Evolutionary conservation across 2,797 vertebrate species (phyloP).

Genomic region (Odontamblyopus lacepedii): DNA sequence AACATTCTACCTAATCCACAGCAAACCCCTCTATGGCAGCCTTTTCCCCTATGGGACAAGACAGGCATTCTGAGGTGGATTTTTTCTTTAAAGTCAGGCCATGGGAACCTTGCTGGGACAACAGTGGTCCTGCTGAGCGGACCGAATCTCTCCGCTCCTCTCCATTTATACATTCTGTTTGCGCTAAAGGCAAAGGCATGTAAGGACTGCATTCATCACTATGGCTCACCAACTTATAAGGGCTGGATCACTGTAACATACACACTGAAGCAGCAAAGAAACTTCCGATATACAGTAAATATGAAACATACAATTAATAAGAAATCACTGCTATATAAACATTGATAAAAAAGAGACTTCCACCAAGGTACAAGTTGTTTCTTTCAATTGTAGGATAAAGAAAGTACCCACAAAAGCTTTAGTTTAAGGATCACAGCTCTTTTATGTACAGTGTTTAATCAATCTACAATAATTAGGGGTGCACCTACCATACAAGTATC

Average conservation of each 20-base stretch:
- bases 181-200: conserved; percentile 19
- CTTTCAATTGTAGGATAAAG: too few relatives aligned
- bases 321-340: too few relatives aligned
- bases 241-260: conserved; percentile 48
- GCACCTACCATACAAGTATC: too few relatives aligned
- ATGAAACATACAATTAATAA: neutral
- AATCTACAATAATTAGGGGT: neutral
- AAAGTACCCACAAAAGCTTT: neutral
- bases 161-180: conserved; percentile 44
- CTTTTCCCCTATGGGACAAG: neutral
- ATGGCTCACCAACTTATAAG: conserved; percentile 4
- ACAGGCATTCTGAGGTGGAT: conserved; percentile 31
- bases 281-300: neutral
- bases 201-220: conserved; percentile 9
- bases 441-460: neutral
- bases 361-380: too few relatives aligned
- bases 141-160: conserved; percentile 46
- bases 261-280: conserved; percentile 31
- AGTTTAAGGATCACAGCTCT: neutral
- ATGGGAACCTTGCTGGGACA: conserved; percentile 57
- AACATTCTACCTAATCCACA: conserved; percentile 9
- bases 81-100: conserved; percentile 31
- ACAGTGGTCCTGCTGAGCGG: conserved; percentile 55
- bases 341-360: too few relatives aligned
- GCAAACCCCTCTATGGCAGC: conserved; percentile 15